Evolutionary conservation across 2,113 vertebrate genomes (phyloP).

Genomic region (Eira barbara): DNA sequence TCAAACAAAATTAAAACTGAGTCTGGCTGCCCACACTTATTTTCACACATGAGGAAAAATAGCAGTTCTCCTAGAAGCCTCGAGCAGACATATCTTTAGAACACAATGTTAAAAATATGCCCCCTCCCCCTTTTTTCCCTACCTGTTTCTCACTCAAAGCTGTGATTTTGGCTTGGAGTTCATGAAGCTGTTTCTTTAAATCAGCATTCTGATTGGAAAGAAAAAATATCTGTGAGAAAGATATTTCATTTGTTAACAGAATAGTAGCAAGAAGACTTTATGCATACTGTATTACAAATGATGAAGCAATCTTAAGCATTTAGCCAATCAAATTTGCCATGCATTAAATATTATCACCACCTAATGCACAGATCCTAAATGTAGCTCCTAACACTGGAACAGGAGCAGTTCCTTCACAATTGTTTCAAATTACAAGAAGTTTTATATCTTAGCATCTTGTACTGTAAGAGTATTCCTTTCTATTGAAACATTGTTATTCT

Average conservation of each 20-base stretch:
- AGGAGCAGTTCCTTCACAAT: neutral
- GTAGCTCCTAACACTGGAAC: neutral
- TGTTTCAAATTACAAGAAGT: slow-evolving; percentile 44
- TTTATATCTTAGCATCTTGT: slow-evolving; percentile 31
- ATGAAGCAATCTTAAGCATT: slow-evolving; percentile 71
- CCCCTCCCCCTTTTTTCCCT: slow-evolving; percentile 68
- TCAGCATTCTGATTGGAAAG: slow-evolving; percentile 94
- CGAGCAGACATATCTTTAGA: slow-evolving; percentile 79
- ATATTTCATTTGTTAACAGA: slow-evolving; percentile 85
- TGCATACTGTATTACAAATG: slow-evolving; percentile 69
- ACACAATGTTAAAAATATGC: slow-evolving; percentile 79
- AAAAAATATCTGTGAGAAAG: slow-evolving; percentile 86
- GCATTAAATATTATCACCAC: neutral
- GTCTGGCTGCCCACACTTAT: slow-evolving; percentile 77
- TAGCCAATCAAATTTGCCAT: slow-evolving; percentile 66
- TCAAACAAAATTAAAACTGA: slow-evolving; percentile 72
- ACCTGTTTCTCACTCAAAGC: slow-evolving; percentile 99
- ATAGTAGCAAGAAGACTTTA: slow-evolving; percentile 78
- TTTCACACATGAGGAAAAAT: slow-evolving; percentile 78
- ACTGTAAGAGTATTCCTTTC: neutral
- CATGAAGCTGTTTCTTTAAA: slow-evolving; percentile 99
- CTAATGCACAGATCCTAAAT: neutral
- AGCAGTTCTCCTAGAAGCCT: slow-evolving; percentile 77
- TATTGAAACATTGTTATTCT: slow-evolving; percentile 52
- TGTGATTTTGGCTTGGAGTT: slow-evolving; percentile 99